These are phyloP conservation scores for Cotesia congregata DNA, from an alignment of 2,888 invertebrate species.

Conservation along the genomic window DNA sequence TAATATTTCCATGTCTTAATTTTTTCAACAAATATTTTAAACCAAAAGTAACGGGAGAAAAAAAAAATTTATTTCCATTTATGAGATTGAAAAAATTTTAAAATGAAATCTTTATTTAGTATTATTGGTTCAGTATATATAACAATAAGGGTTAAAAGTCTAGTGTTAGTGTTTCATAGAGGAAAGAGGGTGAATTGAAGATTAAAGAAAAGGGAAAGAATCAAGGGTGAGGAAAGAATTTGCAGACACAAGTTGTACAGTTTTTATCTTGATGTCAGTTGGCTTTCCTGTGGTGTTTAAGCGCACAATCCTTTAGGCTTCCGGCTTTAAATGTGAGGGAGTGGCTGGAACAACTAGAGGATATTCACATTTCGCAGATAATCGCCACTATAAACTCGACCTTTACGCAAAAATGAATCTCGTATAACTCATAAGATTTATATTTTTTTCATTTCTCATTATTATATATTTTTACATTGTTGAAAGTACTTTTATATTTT, in stretches of 20 bases:
- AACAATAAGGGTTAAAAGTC: constrained; percentile 22
- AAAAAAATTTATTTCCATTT: neutral
- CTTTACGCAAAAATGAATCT: neutral
- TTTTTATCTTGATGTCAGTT: constrained; percentile 24
- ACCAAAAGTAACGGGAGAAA: neutral
- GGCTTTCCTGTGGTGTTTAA: constrained; percentile 22
- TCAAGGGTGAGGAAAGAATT: constrained; percentile 7
- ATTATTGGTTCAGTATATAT: neutral
- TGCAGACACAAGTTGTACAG: constrained; percentile 17
- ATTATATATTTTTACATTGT: neutral
- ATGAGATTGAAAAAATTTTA: neutral
- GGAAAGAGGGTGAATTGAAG: neutral
- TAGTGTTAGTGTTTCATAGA: constrained; percentile 13
- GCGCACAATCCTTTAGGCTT: constrained; percentile 11
- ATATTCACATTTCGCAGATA: constrained; percentile 26
- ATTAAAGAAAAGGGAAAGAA: constrained; percentile 3
- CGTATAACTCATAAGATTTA: neutral
- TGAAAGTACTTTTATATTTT: neutral
- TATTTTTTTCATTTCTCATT: neutral
- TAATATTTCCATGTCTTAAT: neutral
- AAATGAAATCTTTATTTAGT: neutral
- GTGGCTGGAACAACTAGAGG: too few relatives aligned
- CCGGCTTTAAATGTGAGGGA: constrained; percentile 18
- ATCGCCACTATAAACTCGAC: constrained; percentile 31
- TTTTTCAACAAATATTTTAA: neutral